Evolutionary conservation across 2,888 invertebrate species (phyloP).

Genomic region (Thymelicus acteon): DNA sequence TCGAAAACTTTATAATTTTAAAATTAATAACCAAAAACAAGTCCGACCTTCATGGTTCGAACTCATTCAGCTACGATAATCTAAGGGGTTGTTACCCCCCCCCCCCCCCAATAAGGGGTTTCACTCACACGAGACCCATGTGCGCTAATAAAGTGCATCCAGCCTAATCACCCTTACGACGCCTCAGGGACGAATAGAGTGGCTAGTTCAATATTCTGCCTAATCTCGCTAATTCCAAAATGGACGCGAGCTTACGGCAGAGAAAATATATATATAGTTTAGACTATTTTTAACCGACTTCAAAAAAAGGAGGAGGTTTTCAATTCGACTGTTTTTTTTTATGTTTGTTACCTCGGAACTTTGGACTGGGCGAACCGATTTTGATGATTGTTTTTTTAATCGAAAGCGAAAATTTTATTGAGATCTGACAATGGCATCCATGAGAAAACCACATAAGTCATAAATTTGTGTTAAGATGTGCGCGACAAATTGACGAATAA

Average conservation of each 20-base stretch:
- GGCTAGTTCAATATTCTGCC: slow-evolving; percentile 5
- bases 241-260: slow-evolving; percentile 15
- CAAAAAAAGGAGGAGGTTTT: too few species aligned
- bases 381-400: too few species aligned
- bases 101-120: slow-evolving; percentile 1
- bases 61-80: background rate
- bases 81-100: slow-evolving; percentile 17
- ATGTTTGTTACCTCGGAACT: too few species aligned
- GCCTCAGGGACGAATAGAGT: slow-evolving; percentile 23
- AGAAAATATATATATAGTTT: background rate
- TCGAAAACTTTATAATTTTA: background rate
- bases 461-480: too few species aligned
- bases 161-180: slow-evolving; percentile 29
- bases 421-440: too few species aligned
- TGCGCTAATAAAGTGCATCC: slow-evolving; percentile 32
- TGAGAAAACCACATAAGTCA: too few species aligned
- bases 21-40: background rate
- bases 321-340: too few species aligned
- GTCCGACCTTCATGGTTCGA: background rate
- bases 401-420: too few species aligned
- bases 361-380: too few species aligned
- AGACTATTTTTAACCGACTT: too few species aligned
- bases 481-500: too few species aligned
- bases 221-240: slow-evolving; percentile 29
- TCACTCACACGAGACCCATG: slow-evolving; percentile 18